Base-by-base conservation (phyloP, 1,140 invertebrate genomes). In the Penaeus japonicus region DNA sequence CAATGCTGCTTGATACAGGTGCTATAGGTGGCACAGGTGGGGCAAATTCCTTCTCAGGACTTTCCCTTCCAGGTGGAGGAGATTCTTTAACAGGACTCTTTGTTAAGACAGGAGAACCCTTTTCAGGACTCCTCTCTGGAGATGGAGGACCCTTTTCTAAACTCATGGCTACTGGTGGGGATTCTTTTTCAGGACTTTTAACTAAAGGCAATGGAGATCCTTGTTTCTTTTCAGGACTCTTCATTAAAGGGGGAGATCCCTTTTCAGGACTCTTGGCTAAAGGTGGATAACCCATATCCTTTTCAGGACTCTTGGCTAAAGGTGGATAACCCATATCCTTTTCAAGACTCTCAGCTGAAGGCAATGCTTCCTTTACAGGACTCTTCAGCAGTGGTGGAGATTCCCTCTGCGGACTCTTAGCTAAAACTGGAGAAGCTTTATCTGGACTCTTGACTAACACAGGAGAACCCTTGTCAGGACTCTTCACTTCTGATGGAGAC, bases 161-260 rank as follows among this genome's bases (percentile, higher is more conserved):
- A 55, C 54, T 59, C n/a, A 55, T 22, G n/a, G 20, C 53, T 82
- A 30, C 79, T 55, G 79, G 55, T 0, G 39, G 87, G 30, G 81
- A 84, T 57, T 20, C 65, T 27, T 59, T 75, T n/a, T 59, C 24
- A 62, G 78, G 81, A n/a, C 73, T 88, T 47, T 20, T 17, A 32
- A 39, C 12, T 27, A 81, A 35, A 35, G 80, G 80, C 18, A 35
- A 59, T 30, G 84, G 84, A 7, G 78, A 79, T 5, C 57, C 85
- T 24, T 57, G 62, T 70, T 87, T 77, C 30, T 77, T 80, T 77
- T 70, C 77, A 27, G 86, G 85, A 87, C 85, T 87, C 77, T 80
- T 81, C 85, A 87, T 87, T 47, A 87, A 65, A 24, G 85, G 78
- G 53, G 85, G 85, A n/a, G 85, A 81, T 18, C 24, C 85, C 20